Evolutionary conservation across 2,113 vertebrate genomes (phyloP), one percentile per base, ranked within the genome.

Genomic region (Platichthys flesus): DNA sequence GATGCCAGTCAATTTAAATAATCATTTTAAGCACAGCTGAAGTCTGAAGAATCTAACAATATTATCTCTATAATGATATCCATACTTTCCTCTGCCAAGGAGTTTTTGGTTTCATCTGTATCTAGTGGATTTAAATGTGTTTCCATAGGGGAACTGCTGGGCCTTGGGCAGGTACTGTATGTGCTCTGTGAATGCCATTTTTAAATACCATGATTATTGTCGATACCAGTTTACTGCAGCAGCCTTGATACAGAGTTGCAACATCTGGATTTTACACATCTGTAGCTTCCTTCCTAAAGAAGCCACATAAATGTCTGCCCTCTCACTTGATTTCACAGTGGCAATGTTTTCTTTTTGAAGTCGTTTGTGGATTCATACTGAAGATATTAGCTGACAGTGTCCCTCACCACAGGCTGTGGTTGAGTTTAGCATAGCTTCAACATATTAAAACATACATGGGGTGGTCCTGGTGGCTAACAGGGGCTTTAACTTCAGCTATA

Each of bases 251-350:
- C 51, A 54, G 51, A 67, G 35, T 24, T 21, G 47, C 14, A 74
- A 64, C 83, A 90, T 84, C 75, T 85, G 78, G 75, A 75, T 54
- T 37, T 37, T 40, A 61, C 75, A 74, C 59, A 68, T 37, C 59
- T 74, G 4, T 57, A 67, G 60, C 61, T 68, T 82, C 56, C 80
- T 55, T 76, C 56, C 37, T 63, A 13, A 13, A 3, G 0, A 21
- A 69, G 54, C 64, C 59, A 66, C 67, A 78, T 62, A 3, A 74
- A 82, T 78, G 28, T 37, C 52, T 0, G 14, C 20, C 26, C 16
- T 21, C 6, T 1, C 7, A 60, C 61, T 79, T 60, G 66, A 67
- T 59, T 57, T 28, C 45, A 67, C 20, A 28, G 40, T 35, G 16
- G 7, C 23, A 35, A 52, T 47, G 49, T 56, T 9, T 65, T 77